Evolutionary conservation across 2,797 vertebrate genomes (phyloP).

Genomic region (Sebastes flavidus): DNA sequence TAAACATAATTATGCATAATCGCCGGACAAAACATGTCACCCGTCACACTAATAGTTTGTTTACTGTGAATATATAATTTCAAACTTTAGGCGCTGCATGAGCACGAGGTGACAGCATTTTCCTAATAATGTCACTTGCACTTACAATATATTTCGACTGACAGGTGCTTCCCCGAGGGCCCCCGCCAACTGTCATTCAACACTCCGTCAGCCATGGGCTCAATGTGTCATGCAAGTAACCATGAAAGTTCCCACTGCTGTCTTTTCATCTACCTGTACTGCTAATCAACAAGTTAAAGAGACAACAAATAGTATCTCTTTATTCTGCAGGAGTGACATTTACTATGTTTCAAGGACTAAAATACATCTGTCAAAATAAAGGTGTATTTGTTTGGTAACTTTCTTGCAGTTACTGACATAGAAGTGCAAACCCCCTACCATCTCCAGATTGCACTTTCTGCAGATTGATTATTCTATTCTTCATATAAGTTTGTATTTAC

Average conservation of each 20-base stretch:
- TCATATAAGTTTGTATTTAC: neutral
- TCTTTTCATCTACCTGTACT: conserved; percentile 22
- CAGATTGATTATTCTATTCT: neutral
- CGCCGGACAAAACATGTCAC: conserved; percentile 59
- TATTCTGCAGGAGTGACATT: neutral
- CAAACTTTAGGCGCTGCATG: conserved; percentile 39
- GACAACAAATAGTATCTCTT: conserved; percentile 16
- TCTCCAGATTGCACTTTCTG: neutral
- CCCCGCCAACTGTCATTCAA: conserved; percentile 59
- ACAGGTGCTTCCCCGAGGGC: conserved; percentile 60
- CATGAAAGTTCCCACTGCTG: conserved; percentile 41
- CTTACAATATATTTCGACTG: conserved; percentile 58
- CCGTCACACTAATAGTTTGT: conserved; percentile 65
- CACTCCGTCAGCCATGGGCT: conserved; percentile 61
- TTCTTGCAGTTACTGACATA: neutral
- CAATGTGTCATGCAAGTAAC: conserved; percentile 54
- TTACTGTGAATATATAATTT: conserved; percentile 50
- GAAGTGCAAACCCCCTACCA: neutral
- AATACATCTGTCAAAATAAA: neutral
- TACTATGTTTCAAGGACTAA: neutral
- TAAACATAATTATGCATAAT: conserved; percentile 69
- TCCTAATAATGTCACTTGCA: conserved; percentile 60
- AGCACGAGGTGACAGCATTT: conserved; percentile 53
- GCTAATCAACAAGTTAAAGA: conserved; percentile 51
- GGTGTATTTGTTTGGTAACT: neutral